Base-by-base conservation (phyloP, 2,888 invertebrate species). In the Herminia tarsipennalis region DNA sequence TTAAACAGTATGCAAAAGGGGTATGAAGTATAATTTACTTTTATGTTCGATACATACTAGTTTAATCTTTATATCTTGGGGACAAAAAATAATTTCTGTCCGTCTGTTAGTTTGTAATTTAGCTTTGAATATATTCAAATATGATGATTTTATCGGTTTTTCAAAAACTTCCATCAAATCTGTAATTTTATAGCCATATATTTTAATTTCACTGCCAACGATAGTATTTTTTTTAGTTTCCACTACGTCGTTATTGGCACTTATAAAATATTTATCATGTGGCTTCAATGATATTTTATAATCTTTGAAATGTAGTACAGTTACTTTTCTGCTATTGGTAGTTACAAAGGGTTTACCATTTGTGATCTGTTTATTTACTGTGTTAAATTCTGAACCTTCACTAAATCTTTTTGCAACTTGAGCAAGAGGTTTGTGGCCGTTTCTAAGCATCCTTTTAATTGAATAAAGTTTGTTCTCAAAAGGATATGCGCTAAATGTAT, bases 1-100 rank as follows among this genome's bases (percentile, higher is more conserved):
- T 46, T 14, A 46, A 24, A 40, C 30, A 27, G 47, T 48, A 20
- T 48, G 47, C 18, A 48, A 33, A 27, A 48, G 38, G n/a, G 42
- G 40, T 41, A 48, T 18, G 22, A 42, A 41, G 10, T 34, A 42
- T 20, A 42, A 28, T n/a, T 32, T 6, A 12, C 28, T 34, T 28
- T 35, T 34, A 20, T 45, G 20, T 20, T 38, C 18, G 18, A 33
- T 42, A 35, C 38, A 43, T 20, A 48, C 42, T 34, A 43, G 16
- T 43, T 48, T 48, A 5, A n/a, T 28, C 34, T 42, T 42, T 27
- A 48, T 14, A 38, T 48, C 42, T 25, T 41, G 12, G 21, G 47
- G 25, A 42, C 22, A 2, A 35, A 21, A 27, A 28, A 35, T 29
- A 22, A 22, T 22, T 34, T 42, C 34, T 12, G 12, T 29, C 22